Evolutionary conservation across 2,113 vertebrate species (phyloP).

Genomic region (Parus major): DNA sequence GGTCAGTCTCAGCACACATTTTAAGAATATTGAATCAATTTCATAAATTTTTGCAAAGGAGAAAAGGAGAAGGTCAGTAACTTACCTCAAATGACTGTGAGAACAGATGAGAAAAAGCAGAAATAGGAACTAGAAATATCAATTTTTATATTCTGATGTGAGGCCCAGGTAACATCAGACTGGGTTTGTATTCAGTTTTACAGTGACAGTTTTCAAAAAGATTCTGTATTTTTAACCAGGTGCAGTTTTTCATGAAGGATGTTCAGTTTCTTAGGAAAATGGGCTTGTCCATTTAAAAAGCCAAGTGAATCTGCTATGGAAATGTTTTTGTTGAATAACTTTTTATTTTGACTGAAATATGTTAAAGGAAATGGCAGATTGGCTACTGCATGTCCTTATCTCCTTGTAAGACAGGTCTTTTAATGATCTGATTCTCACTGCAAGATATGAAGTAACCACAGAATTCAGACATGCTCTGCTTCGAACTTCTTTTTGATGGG

Average conservation of each 20-base stretch:
- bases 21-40: neutral
- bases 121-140: neutral
- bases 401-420: neutral
- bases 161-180: neutral
- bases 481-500: neutral
- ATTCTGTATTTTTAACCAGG: neutral
- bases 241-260: neutral
- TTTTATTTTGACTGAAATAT: neutral
- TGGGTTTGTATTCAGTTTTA: neutral
- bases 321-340: neutral
- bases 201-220: neutral
- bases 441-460: neutral
- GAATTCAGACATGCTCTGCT: neutral
- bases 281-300: neutral
- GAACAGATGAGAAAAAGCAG: neutral
- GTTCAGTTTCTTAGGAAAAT: neutral
- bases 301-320: rapidly evolving
- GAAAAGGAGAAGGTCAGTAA: neutral
- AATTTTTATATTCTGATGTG: neutral
- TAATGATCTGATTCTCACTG: neutral
- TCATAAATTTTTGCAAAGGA: neutral
- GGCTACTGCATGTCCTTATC: neutral
- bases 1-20: neutral
- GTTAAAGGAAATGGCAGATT: neutral
- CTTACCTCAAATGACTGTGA: neutral